phyloP scores from a whole-genome alignment of 2,113 vertebrate species.

The Microcebus tavaratra region DNA sequence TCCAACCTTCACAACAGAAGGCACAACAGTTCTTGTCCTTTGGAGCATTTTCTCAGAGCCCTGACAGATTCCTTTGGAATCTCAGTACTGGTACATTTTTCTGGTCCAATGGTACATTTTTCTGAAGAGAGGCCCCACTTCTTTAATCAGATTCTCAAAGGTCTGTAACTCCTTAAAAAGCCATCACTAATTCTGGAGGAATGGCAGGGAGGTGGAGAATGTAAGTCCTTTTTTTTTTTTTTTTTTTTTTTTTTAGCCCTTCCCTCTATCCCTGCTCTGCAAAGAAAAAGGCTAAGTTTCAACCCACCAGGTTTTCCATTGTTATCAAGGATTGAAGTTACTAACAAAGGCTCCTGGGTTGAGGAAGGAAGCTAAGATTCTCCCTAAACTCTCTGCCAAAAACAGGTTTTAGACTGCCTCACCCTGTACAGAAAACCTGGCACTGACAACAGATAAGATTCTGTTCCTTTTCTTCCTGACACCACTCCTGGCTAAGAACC shows the following conservation, averaged over 20 bases:
- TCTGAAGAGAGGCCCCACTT: background rate
- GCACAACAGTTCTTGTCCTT: background rate
- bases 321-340: background rate
- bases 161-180: constrained; percentile 17
- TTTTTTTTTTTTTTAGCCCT: constrained; percentile 55
- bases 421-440: background rate
- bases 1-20: background rate
- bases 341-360: background rate
- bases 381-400: background rate
- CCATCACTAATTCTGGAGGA: background rate
- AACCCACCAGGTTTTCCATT: background rate
- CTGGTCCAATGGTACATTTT: background rate
- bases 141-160: constrained; percentile 46
- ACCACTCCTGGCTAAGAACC: background rate
- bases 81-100: background rate
- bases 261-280: background rate
- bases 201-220: background rate
- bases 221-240: constrained; percentile 35
- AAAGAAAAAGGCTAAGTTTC: background rate
- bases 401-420: background rate
- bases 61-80: constrained; percentile 25
- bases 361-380: background rate
- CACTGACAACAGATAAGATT: background rate
- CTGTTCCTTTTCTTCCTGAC: background rate
- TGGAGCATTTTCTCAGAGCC: background rate